These are phyloP conservation scores for Limenitis camilla DNA, from an alignment of 2,888 invertebrate species.

Conservation along the genomic window DNA sequence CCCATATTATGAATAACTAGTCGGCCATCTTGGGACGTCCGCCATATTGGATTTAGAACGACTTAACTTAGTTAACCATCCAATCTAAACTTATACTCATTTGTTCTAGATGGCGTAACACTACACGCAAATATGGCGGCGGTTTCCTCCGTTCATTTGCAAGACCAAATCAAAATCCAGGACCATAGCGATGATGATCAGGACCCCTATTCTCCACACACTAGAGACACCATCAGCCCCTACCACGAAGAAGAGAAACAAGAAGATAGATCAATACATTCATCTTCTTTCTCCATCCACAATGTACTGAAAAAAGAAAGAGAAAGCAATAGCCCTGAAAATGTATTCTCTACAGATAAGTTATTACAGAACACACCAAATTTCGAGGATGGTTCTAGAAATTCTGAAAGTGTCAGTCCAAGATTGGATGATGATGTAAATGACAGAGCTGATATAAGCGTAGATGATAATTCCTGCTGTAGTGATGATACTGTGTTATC, in stretches of 20 bases:
- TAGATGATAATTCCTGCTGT: conserved; percentile 78
- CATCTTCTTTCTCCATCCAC: conserved; percentile 67
- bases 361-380: conserved; percentile 62
- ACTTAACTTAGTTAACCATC: too few species aligned
- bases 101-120: conserved; percentile 60
- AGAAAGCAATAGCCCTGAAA: conserved; percentile 62
- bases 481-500: conserved; percentile 87
- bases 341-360: conserved; percentile 68
- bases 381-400: conserved; percentile 50
- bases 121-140: conserved; percentile 56
- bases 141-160: conserved; percentile 59
- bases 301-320: conserved; percentile 68
- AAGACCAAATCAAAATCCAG: conserved; percentile 59
- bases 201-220: conserved; percentile 61
- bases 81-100: conserved; percentile 15
- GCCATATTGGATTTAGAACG: too few species aligned
- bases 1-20: too few species aligned
- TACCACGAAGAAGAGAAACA: conserved; percentile 57
- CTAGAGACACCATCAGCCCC: conserved; percentile 57
- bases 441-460: conserved; percentile 58
- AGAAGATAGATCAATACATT: conserved; percentile 47
- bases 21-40: too few species aligned
- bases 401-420: conserved; percentile 51
- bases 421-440: conserved; percentile 52
- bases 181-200: conserved; percentile 61